A percentile compares a stretch with the other conserved stretches of the same genome.
These are phyloP conservation scores for Ips nitidus DNA, from an alignment of 1,140 invertebrate genomes.

Conservation along the genomic window DNA sequence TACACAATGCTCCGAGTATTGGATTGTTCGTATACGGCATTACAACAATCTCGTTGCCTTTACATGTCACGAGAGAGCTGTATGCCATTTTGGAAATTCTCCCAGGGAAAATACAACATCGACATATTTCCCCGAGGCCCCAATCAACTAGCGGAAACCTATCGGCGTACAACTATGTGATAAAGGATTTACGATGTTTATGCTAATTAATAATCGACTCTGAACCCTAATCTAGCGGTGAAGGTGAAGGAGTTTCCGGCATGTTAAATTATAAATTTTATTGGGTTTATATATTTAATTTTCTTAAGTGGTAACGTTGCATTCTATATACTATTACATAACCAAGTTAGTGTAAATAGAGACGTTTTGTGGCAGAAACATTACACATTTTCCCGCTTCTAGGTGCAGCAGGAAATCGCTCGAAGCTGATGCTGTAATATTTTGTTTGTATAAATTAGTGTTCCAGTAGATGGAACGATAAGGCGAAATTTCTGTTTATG, in stretches of 20 bases:
- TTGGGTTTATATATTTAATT: too few species aligned
- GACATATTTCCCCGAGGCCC: conserved; percentile 18
- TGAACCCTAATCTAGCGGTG: too few species aligned
- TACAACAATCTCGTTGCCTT: conserved; percentile 21
- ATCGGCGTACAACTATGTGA: background rate
- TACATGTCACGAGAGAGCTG: conserved; percentile 17
- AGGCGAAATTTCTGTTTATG: conserved; percentile 13
- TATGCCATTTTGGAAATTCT: conserved; percentile 20
- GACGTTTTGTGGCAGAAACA: too few species aligned
- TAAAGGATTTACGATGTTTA: background rate
- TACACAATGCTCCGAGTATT: conserved; percentile 7
- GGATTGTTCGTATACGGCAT: conserved; percentile 17
- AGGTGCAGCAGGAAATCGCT: background rate
- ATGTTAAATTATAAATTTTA: too few species aligned
- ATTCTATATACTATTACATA: too few species aligned
- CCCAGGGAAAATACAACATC: conserved; percentile 20
- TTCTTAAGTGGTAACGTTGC: too few species aligned
- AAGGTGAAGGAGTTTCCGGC: too few species aligned
- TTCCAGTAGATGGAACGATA: background rate
- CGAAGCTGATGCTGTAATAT: background rate
- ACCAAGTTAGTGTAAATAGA: too few species aligned
- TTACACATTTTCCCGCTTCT: too few species aligned
- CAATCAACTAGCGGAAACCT: conserved; percentile 13
- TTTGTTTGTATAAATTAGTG: conserved; percentile 10
- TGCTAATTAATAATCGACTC: background rate